phyloP scores from a whole-genome alignment of 2,888 invertebrate genomes.

The Chrysolina oricalcia region DNA sequence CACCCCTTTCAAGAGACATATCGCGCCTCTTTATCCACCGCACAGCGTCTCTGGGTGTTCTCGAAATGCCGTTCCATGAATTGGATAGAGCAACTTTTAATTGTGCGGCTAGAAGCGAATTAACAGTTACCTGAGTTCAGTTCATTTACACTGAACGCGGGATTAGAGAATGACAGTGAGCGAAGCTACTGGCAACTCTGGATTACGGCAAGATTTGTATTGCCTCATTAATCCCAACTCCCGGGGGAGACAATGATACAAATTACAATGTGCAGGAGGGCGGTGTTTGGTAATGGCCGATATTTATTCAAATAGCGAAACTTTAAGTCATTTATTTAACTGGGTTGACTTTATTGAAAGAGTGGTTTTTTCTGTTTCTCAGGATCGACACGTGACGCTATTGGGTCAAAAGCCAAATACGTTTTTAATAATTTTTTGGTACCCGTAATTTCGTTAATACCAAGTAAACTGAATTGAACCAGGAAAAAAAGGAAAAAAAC shows the following conservation, averaged over 20 bases:
- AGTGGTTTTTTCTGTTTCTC: no score
- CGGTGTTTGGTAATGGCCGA: neutral
- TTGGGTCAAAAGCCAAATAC: no score
- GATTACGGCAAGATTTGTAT: constrained; percentile 21
- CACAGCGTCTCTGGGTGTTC: neutral
- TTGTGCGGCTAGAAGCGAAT: constrained; percentile 20
- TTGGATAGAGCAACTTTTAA: constrained; percentile 21
- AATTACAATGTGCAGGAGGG: neutral
- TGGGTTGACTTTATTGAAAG: neutral
- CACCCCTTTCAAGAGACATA: neutral
- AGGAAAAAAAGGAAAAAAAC: no score
- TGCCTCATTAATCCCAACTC: constrained; percentile 9
- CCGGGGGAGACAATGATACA: neutral
- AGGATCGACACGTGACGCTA: no score
- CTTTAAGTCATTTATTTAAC: neutral
- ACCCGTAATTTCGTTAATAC: no score
- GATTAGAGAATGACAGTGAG: constrained; percentile 20
- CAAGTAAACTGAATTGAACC: no score
- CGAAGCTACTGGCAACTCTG: constrained; percentile 17
- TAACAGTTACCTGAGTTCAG: constrained; percentile 19
- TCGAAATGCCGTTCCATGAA: neutral
- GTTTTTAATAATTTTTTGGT: no score
- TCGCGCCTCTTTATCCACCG: neutral
- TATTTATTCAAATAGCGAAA: neutral
- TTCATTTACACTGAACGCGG: constrained; percentile 18